Conservation (phyloP, 2,888 invertebrate genomes). For the Drosophila vallismaia region DNA sequence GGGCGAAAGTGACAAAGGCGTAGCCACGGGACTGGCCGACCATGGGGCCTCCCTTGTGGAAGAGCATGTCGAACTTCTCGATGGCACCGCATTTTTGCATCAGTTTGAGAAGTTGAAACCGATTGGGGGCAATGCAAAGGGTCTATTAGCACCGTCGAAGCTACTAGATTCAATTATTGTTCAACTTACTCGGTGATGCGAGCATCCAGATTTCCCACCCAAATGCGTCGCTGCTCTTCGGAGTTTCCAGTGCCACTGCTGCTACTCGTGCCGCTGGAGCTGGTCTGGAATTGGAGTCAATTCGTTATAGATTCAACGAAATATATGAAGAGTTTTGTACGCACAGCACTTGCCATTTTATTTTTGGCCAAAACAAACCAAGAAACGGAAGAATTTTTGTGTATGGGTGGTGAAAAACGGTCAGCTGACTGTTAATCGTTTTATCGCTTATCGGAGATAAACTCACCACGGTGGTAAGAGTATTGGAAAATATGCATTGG, state of each 20-base stretch:
- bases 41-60: slow-evolving; percentile 95
- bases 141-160: slow-evolving; percentile 47
- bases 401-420: not conserved
- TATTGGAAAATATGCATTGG: not conserved
- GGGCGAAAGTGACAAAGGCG: slow-evolving; percentile 94
- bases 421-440: not conserved
- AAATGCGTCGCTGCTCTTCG: slow-evolving; percentile 85
- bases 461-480: not conserved
- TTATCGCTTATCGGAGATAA: not conserved
- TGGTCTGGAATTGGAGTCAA: slow-evolving; percentile 17
- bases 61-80: slow-evolving; percentile 97
- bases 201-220: slow-evolving; percentile 96
- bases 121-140: slow-evolving; percentile 85
- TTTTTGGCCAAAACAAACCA: not conserved
- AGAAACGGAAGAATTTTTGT: not conserved
- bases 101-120: slow-evolving; percentile 98
- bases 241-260: slow-evolving; percentile 10
- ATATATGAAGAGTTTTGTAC: not conserved
- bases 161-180: not conserved
- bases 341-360: slow-evolving; percentile 19
- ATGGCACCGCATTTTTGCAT: slow-evolving; percentile 96
- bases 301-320: not conserved
- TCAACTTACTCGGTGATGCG: slow-evolving; percentile 96
- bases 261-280: slow-evolving; percentile 6
- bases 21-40: slow-evolving; percentile 96